Conservation (phyloP, 2,888 invertebrate species). For the Lamellibrachia columna region DNA sequence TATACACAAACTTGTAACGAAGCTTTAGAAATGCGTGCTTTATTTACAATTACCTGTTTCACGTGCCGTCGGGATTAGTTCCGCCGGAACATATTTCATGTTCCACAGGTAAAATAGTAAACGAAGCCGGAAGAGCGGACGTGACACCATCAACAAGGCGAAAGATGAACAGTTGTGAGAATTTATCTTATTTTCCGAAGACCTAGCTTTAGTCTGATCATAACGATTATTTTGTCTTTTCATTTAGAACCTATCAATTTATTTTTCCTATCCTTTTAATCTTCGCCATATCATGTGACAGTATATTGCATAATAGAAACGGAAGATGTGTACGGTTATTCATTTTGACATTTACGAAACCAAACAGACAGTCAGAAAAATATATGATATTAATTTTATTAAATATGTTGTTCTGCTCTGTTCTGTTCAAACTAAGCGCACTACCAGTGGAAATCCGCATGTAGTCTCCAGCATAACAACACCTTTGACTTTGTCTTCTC, state of each 20-base stretch:
- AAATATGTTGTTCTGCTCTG: no score
- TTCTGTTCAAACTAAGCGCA: no score
- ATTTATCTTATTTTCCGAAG: background rate
- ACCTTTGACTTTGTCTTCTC: no score
- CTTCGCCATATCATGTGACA: background rate
- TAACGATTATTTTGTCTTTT: background rate
- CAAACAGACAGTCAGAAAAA: no score
- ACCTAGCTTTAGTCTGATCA: background rate
- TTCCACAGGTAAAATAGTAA: background rate
- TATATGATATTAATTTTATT: no score
- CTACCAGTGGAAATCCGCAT: no score
- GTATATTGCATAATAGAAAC: background rate
- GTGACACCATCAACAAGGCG: background rate
- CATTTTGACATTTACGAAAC: background rate
- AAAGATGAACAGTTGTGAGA: slow-evolving; percentile 11
- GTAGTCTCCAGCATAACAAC: no score
- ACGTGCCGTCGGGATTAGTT: background rate
- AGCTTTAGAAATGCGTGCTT: no score
- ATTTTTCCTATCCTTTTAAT: background rate
- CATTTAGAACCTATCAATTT: background rate
- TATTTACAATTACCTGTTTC: background rate
- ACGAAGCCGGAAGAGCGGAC: slow-evolving; percentile 10
- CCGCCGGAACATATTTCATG: background rate
- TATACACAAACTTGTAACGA: no score
- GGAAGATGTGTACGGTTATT: background rate